Evolutionary conservation across 2,797 vertebrate genomes (phyloP), one percentile per base, ranked within the genome.

Genomic region (Poecile montanus): DNA sequence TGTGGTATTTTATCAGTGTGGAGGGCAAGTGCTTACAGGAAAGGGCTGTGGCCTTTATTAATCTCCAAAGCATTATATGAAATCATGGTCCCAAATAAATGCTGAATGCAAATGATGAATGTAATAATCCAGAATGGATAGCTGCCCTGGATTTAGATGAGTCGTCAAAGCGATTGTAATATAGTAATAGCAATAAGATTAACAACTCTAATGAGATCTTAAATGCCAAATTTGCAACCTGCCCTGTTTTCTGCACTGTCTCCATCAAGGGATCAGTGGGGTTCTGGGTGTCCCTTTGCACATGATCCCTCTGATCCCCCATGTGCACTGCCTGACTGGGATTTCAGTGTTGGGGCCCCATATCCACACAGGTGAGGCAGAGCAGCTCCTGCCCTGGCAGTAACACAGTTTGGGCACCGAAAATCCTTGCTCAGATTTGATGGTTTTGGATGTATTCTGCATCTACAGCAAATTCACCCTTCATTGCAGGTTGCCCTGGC

Each of bases 271-370:
- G 3, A n/a, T 26, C 26, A 29, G 65, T 5, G 4, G 42, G 67
- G 42, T 42, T 42, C 42, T 58, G 57, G 0, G 0, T 36, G 44
- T 63, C 1, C 2, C 42, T 81, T 38, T 36, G 57, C 44, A 23
- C 0, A 0, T 7, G 57, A 25, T 32, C 45, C 34, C 67, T 47
- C 62, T 1, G 3, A 29, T 44, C 2, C 23, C 40, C 8, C 1
- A 0, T 1, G n/a, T 6, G 3, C 10, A 10, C 14, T 84, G n/a
- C 22, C 58, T 0, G 0, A 2, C 1, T 7, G 63, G 58, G 50
- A 34, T 78, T 47, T 67, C 7, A 8, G 34, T 2, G 7, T 50
- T 27, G 16, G 15, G 4, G 4, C 26, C 58, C 36, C 22, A 3
- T 4, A 60, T 5, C 50, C 71, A 47, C 66, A 21, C 44, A 60